Conservation (phyloP, 2,888 invertebrate genomes). For the Macrosoma leucophasiata region DNA sequence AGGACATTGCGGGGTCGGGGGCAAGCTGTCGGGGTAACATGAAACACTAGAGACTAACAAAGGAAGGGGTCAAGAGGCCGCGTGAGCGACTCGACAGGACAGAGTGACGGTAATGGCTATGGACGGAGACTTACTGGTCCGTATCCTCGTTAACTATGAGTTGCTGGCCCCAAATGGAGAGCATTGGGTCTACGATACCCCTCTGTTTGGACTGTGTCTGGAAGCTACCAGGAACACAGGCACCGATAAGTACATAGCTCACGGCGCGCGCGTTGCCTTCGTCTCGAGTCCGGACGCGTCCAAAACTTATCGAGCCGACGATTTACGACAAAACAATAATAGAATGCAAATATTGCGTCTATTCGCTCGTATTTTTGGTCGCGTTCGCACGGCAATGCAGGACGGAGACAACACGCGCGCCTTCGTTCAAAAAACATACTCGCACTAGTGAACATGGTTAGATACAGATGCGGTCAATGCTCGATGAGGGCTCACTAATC, state of each 20-base stretch:
- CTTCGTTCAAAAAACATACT: conserved; percentile 6
- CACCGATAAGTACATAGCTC: conserved; percentile 43
- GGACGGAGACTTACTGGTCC: conserved; percentile 89
- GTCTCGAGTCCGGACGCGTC: conserved; percentile 22
- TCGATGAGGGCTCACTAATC: conserved; percentile 24
- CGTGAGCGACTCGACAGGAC: conserved; percentile 52
- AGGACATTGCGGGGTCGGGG: conserved; percentile 40
- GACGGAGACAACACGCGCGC: conserved; percentile 17
- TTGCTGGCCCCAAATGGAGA: conserved; percentile 98
- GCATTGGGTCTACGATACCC: conserved; percentile 98
- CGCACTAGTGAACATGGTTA: conserved; percentile 22
- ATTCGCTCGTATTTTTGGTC: no score
- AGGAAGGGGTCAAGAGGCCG: conserved; percentile 55
- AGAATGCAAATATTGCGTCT: no score
- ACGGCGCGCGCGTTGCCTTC: conserved; percentile 19
- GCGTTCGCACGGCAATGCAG: conserved; percentile 9
- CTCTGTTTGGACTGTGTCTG: conserved; percentile 93
- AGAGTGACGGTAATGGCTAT: conserved; percentile 40
- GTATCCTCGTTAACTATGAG: conserved; percentile 98
- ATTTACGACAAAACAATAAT: not conserved
- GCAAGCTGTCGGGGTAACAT: conserved; percentile 51
- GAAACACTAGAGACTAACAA: conserved; percentile 55
- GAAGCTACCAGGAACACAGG: conserved; percentile 80
- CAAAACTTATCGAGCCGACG: not conserved
- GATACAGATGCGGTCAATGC: conserved; percentile 24